Evolutionary conservation across 2,888 invertebrate species (phyloP).

Genomic region (Agonopterix alstromeriana): DNA sequence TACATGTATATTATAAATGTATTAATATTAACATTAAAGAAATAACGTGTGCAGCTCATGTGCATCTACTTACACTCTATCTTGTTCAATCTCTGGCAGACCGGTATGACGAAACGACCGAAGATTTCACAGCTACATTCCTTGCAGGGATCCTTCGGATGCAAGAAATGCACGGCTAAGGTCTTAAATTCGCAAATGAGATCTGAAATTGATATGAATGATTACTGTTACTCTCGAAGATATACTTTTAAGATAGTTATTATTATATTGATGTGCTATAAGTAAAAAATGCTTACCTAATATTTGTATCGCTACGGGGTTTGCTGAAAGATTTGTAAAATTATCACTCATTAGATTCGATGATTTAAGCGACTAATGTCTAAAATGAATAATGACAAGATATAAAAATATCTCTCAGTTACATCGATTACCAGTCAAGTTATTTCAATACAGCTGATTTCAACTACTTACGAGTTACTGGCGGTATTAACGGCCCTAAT

Average conservation of each 20-base stretch:
- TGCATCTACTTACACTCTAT: slow-evolving; percentile 25
- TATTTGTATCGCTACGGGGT: slow-evolving; percentile 2
- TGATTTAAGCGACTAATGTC: too few species aligned
- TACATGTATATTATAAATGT: too few species aligned
- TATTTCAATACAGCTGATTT: too few species aligned
- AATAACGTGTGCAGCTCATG: background rate
- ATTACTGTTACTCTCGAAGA: too few species aligned
- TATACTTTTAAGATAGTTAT: background rate
- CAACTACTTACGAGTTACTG: too few species aligned
- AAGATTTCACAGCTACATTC: slow-evolving; percentile 28
- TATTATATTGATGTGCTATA: background rate
- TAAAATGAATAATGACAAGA: too few species aligned
- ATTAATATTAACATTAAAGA: too few species aligned
- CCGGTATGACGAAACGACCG: slow-evolving; percentile 20
- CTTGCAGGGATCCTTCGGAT: slow-evolving; percentile 21
- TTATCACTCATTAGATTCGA: too few species aligned
- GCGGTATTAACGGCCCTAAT: too few species aligned
- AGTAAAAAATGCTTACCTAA: slow-evolving; percentile 5
- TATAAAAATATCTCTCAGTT: too few species aligned
- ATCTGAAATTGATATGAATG: slow-evolving; percentile 12
- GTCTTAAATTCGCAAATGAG: slow-evolving; percentile 19
- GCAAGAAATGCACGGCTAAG: slow-evolving; percentile 23
- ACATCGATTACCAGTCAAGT: too few species aligned
- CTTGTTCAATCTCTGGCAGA: slow-evolving; percentile 23
- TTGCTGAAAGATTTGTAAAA: background rate